Percentiles rank a stretch among this genome's conserved stretches.
Evolutionary conservation across 2,797 vertebrate species (phyloP).

Genomic region (Intellagama lesueurii): DNA sequence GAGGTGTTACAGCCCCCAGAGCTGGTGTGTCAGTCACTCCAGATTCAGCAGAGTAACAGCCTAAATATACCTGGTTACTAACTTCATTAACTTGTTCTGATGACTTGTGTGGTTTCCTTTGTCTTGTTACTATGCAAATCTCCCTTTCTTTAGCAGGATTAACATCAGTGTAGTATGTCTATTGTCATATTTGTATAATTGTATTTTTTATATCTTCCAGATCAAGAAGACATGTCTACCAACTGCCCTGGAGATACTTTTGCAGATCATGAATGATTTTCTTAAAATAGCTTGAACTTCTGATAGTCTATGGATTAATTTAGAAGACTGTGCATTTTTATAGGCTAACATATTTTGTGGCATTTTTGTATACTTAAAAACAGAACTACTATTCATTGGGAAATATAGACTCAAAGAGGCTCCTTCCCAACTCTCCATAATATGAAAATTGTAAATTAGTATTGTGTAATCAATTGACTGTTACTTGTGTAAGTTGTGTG

Average conservation of each 20-base stretch:
- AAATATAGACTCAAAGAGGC: not conserved
- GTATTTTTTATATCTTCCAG: constrained; percentile 74
- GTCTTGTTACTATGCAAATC: not conserved
- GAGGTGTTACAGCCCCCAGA: no score
- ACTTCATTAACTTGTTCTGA: not conserved
- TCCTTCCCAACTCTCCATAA: not conserved
- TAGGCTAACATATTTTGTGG: not conserved
- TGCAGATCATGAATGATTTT: constrained; percentile 86
- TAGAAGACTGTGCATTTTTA: not conserved
- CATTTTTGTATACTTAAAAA: constrained; percentile 5
- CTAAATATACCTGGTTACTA: not conserved
- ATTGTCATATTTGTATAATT: not conserved
- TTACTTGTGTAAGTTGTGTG: not conserved
- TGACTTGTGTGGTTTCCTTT: not conserved
- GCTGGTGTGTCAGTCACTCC: no score
- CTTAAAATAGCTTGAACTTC: constrained; percentile 25
- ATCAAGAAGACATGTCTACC: constrained; percentile 87
- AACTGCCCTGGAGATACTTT: constrained; percentile 93
- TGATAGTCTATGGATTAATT: not conserved
- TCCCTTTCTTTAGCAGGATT: not conserved
- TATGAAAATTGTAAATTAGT: not conserved
- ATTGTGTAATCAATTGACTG: not conserved
- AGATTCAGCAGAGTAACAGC: no score
- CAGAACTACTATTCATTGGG: not conserved
- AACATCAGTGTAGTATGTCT: not conserved